Evolutionary conservation across 2,797 vertebrate species (phyloP).

Genomic region (Pristis pectinata): DNA sequence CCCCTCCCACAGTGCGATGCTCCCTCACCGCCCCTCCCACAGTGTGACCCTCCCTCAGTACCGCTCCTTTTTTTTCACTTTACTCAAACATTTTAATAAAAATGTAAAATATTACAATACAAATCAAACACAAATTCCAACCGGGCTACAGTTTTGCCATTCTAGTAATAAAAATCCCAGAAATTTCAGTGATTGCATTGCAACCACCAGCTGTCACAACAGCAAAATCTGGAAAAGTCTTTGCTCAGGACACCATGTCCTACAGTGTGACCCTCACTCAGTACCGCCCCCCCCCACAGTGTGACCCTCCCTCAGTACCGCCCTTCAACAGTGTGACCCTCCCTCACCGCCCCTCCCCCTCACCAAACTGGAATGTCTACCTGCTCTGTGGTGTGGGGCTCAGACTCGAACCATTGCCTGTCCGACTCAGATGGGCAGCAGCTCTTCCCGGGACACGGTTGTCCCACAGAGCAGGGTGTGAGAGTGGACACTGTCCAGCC

Average conservation of each 20-base stretch:
- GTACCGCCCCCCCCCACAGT: no score
- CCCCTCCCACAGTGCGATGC: no score
- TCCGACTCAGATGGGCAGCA: no score
- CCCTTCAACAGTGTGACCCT: neutral
- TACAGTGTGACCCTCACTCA: no score
- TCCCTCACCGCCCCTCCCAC: no score
- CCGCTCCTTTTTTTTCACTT: neutral
- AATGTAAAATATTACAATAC: slow-evolving; percentile 35
- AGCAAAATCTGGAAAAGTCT: slow-evolving; percentile 3
- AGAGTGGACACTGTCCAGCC: no score
- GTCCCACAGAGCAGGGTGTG: no score
- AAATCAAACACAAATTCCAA: slow-evolving; percentile 8
- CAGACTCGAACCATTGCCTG: no score
- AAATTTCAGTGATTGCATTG: slow-evolving; percentile 6
- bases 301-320: no score
- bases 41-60: neutral
- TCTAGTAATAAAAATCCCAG: neutral
- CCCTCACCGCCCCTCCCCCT: no score
- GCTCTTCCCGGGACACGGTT: no score
- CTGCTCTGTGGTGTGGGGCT: neutral
- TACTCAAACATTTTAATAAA: slow-evolving; percentile 37
- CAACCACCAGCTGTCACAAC: neutral
- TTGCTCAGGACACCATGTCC: neutral
- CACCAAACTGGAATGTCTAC: no score
- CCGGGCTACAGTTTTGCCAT: neutral